These are phyloP conservation scores for Drosophila neotestacea DNA, from an alignment of 2,888 invertebrate genomes.

Conservation along the genomic window DNA sequence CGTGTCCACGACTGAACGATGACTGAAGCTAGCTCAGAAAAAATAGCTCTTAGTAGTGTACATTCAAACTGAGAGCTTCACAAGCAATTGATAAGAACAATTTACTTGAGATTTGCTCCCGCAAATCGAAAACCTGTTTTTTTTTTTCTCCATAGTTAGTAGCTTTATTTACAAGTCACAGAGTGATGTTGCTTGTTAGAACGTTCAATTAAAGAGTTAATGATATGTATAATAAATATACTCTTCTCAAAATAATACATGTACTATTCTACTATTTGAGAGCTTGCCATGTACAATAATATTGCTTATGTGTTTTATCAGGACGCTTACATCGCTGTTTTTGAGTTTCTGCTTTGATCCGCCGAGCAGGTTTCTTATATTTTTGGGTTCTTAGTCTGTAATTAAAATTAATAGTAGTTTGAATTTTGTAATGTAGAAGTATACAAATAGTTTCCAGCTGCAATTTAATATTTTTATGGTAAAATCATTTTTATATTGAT, in stretches of 20 bases:
- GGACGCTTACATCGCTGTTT: no score
- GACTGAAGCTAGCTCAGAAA: slow-evolving; percentile 29
- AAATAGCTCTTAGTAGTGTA: slow-evolving; percentile 13
- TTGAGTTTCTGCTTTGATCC: no score
- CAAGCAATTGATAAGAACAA: slow-evolving; percentile 46
- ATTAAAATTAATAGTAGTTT: no score
- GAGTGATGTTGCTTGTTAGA: slow-evolving; percentile 2
- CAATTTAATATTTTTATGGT: no score
- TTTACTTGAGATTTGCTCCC: slow-evolving; percentile 19
- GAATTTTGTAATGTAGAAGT: no score
- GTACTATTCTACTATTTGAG: no score
- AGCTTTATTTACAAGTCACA: slow-evolving; percentile 11
- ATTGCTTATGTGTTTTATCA: no score
- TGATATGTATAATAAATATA: background rate
- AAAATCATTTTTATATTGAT: no score
- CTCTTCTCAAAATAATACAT: background rate
- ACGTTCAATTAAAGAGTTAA: slow-evolving; percentile 8
- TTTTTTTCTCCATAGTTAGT: background rate
- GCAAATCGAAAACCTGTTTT: slow-evolving; percentile 46
- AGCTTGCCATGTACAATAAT: no score
- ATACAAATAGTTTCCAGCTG: no score
- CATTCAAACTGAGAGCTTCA: slow-evolving; percentile 7
- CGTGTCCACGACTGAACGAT: slow-evolving; percentile 15
- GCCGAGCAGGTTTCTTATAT: no score
- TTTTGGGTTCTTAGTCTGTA: no score